These are phyloP conservation scores for Myopa testacea DNA, from an alignment of 2,888 invertebrate species.

Conservation along the genomic window DNA sequence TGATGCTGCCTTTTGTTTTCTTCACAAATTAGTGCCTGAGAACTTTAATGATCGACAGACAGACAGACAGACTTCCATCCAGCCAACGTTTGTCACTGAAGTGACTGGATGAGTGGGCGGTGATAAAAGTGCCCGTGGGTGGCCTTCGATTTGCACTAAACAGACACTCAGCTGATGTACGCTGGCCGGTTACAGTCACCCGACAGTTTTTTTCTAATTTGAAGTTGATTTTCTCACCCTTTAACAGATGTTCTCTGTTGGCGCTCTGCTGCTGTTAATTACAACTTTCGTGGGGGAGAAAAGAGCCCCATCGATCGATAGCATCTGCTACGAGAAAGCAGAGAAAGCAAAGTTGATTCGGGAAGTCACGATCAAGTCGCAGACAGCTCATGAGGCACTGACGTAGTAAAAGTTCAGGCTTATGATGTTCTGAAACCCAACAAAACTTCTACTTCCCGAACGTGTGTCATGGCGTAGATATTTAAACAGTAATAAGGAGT, in stretches of 20 bases:
- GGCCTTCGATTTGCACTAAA: conserved; percentile 16
- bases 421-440: no score
- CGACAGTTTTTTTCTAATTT: background rate
- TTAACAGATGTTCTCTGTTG: conserved; percentile 21
- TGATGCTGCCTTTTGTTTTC: conserved; percentile 21
- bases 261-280: background rate
- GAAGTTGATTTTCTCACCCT: background rate
- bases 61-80: background rate
- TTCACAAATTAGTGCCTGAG: background rate
- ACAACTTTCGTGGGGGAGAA: no score
- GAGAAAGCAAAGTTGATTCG: no score
- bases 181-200: background rate
- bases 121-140: conserved; percentile 1
- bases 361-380: no score
- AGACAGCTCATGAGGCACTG: no score
- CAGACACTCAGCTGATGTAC: background rate
- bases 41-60: conserved; percentile 19
- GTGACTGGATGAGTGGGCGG: conserved; percentile 19
- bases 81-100: conserved; percentile 3
- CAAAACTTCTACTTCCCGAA: no score
- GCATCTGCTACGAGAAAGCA: no score
- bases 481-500: no score
- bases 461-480: no score
- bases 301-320: no score
- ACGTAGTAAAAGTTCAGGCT: no score